Evolutionary conservation across 1,140 invertebrate species (phyloP), one percentile per base, ranked within the genome.

Genomic region (Dreissena polymorpha): DNA sequence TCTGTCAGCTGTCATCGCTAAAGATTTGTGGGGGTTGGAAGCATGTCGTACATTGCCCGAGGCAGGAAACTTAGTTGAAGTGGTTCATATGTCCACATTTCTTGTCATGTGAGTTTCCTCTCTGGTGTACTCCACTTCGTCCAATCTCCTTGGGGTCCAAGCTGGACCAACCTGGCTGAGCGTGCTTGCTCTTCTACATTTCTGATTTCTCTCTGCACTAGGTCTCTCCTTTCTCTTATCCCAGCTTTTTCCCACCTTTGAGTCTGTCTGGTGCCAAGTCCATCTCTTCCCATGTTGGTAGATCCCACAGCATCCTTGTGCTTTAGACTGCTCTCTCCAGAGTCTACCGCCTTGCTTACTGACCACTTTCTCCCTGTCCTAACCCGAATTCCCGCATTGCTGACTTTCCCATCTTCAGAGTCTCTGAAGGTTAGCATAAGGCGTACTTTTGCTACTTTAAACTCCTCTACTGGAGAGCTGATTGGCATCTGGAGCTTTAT

Each of bases 21-120:
- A 5, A 79, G 55, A 63, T 55, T 79, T 25, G 67, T 25, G 49
- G 53, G 68, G 12, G 77, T 57, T n/a, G 67, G 77, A 8, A 79
- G 23, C 25, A 60, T 27, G 29, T 71, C 77, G 55, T 77, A 53
- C 16, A 65, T n/a, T 13, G 63, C 49, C n/a, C n/a, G 14, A 7
- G 65, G 74, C 0, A 80, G 55, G 29, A 73, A 82, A 18, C 65
- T 68, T n/a, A 82, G 18, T 23, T 82, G 79, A n/a, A 51, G 69
- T 73, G 69, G 69, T 39, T 64, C 51, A 16, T 80, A 70, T n/a
- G 21, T 55, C 68, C 51, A 72, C 6, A 71, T 0, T 5, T 71
- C 79, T 18, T 12, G 3, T 60, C 79, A 82, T 50, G 64, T 69
- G 65, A 78, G 63, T 55, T 68, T 77, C 49, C 60, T 77, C 49